Evolutionary conservation across 2,113 vertebrate genomes (phyloP), one percentile per base, ranked within the genome.

Genomic region (Gnathonemus longibarbis): DNA sequence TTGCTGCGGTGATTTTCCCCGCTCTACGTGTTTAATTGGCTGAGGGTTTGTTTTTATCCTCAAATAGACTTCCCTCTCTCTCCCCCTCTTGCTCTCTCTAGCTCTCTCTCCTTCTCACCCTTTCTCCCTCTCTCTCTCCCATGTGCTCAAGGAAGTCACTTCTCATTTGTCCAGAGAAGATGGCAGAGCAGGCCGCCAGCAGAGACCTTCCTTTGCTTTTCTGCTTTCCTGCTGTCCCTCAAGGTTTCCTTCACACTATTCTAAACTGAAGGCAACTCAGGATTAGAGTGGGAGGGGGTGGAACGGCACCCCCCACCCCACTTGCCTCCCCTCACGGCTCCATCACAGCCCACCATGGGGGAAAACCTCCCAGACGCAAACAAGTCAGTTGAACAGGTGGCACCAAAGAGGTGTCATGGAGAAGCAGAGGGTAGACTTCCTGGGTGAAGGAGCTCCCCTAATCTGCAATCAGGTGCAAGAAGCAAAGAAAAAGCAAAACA

Each of bases 21-120:
- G 6, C 83, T 86, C 83, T 88, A 52, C 5, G 27, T 45, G 52
- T 85, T 89, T 90, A 90, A 86, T 89, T 90, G 90, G 80, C 90
- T 89, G 83, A 89, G 66, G 56, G 90, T 89, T 91, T 77, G 83
- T 85, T 86, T 89, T 90, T 89, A 91, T 90, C 88, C 91, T 91
- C 92, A 91, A 91, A 90, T 92, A 91, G 89, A 91, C 89, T 88
- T 24, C 45, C 66, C 58, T 74, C 85, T 52, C 77, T 45, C 84
- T 88, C 24, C 39, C 19, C 77, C 10, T 42, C 48, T n/a, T 10
- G 4, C 39, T 46, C 56, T 39, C 39, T 66, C 49, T n/a, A 39
- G 1, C 49, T 42, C 50, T n/a, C 74, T 39, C 31, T 24, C 31
- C 5, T 31, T 39, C 50, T 53, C 31, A 24, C 17, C 21, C 56